Percentiles rank a stretch among this genome's conserved stretches.
phyloP scores from a whole-genome alignment of 2,888 invertebrate genomes.

The Cerceris rybyensis region DNA sequence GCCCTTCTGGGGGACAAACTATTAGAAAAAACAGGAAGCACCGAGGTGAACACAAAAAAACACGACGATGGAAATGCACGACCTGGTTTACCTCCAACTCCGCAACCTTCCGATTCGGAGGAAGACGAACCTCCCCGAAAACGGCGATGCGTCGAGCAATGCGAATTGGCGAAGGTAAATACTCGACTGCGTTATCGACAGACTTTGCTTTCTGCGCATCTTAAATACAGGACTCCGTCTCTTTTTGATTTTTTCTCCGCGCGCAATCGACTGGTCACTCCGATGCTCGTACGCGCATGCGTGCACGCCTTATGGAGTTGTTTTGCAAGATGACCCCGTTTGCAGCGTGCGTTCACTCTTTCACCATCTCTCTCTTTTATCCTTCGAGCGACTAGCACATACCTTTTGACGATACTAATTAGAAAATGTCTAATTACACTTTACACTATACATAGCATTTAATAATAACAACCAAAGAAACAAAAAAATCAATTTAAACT shows the following conservation, averaged over 20 bases:
- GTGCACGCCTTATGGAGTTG: constrained; percentile 42
- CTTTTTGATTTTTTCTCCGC: constrained; percentile 35
- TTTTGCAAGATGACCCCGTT: constrained; percentile 63
- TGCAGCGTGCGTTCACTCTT: constrained; percentile 56
- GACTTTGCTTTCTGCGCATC: constrained; percentile 21
- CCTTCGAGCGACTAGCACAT: constrained; percentile 55
- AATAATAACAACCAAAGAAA: neutral
- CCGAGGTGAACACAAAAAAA: constrained; percentile 28
- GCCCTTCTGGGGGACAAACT: constrained; percentile 77
- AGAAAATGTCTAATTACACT: neutral
- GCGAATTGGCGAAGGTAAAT: constrained; percentile 83
- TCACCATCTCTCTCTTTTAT: constrained; percentile 57
- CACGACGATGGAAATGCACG: constrained; percentile 42
- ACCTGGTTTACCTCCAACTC: constrained; percentile 84
- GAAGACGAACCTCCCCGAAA: constrained; percentile 85
- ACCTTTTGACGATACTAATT: constrained; percentile 42
- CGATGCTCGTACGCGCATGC: constrained; percentile 44
- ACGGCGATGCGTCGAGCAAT: constrained; percentile 82
- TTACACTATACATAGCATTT: constrained; percentile 2
- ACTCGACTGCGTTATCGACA: constrained; percentile 20
- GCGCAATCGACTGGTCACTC: constrained; percentile 34
- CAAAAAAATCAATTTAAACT: neutral
- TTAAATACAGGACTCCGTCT: constrained; percentile 9
- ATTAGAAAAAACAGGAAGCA: constrained; percentile 32
- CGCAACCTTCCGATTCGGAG: constrained; percentile 94